Percentiles rank a stretch among this genome's conserved stretches.
These are phyloP conservation scores for Tolmerus cingulatus DNA, from an alignment of 2,888 invertebrate species.

Conservation along the genomic window DNA sequence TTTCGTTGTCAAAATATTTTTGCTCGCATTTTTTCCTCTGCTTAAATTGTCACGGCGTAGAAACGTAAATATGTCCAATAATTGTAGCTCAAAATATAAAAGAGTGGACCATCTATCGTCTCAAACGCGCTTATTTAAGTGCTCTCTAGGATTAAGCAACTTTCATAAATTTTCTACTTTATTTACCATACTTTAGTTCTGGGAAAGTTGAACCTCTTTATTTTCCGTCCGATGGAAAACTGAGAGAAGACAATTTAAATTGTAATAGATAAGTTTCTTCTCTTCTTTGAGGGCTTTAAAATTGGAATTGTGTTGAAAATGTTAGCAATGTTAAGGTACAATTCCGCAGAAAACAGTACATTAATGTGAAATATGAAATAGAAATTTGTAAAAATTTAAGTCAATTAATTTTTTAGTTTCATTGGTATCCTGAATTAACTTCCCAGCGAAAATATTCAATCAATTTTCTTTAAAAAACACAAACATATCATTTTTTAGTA, in stretches of 20 bases:
- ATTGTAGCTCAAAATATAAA: background rate
- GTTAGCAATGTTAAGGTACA: background rate
- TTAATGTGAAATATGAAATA: too few species aligned
- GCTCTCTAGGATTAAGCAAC: background rate
- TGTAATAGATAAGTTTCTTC: background rate
- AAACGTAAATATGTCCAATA: background rate
- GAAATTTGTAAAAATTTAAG: too few species aligned
- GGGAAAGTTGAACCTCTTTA: background rate
- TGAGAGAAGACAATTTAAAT: background rate
- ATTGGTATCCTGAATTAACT: too few species aligned
- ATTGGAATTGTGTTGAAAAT: background rate
- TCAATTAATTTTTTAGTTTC: too few species aligned
- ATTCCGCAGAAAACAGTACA: too few species aligned
- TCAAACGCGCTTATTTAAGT: background rate
- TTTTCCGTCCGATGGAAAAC: background rate
- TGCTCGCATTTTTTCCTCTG: background rate
- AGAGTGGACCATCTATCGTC: background rate
- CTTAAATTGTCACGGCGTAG: conserved; percentile 11
- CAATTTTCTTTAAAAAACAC: too few species aligned
- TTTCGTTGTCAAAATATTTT: conserved; percentile 31
- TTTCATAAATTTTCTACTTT: background rate
- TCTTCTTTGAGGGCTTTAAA: background rate
- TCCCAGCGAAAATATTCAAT: too few species aligned
- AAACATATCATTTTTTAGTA: too few species aligned
- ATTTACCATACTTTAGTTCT: background rate